A percentile compares a stretch with the other conserved stretches of the same genome.
Conservation (phyloP, 2,113 vertebrate genomes). For the Sebastes fasciatus region DNA sequence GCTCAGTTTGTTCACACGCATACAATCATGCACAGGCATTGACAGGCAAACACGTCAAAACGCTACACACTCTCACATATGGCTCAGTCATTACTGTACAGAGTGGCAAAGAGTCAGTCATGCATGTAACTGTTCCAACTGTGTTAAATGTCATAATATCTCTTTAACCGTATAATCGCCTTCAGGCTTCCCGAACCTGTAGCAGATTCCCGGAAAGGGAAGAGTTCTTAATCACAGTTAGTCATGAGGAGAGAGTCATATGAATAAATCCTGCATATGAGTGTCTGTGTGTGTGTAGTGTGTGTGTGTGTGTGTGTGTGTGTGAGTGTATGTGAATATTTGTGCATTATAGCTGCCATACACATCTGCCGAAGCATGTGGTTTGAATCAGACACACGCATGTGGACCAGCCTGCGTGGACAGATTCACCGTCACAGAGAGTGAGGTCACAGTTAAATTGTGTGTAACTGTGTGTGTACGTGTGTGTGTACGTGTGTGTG, state of each 20-base stretch:
- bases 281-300: constrained; percentile 14
- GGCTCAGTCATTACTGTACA: background rate
- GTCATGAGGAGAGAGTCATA: constrained; percentile 52
- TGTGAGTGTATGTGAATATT: background rate
- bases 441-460: constrained; percentile 58
- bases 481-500: background rate
- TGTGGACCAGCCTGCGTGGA: constrained; percentile 45
- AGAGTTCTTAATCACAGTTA: constrained; percentile 31
- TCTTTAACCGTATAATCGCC: background rate
- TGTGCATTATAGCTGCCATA: constrained; percentile 17
- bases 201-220: constrained; percentile 23
- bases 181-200: constrained; percentile 3
- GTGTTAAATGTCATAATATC: background rate
- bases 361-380: constrained; percentile 68
- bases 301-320: constrained; percentile 6
- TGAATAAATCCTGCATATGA: background rate
- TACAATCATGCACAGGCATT: background rate
- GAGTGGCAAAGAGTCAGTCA: background rate
- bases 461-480: constrained; percentile 3
- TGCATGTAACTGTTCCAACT: background rate
- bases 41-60: background rate
- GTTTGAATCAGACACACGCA: constrained; percentile 70
- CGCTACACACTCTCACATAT: background rate
- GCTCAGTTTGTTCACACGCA: constrained; percentile 10
- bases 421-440: constrained; percentile 55